Percentiles rank a stretch among this genome's conserved stretches.
Evolutionary conservation across 2,888 invertebrate genomes (phyloP).

Genomic region (Neocrepidodera transversa): DNA sequence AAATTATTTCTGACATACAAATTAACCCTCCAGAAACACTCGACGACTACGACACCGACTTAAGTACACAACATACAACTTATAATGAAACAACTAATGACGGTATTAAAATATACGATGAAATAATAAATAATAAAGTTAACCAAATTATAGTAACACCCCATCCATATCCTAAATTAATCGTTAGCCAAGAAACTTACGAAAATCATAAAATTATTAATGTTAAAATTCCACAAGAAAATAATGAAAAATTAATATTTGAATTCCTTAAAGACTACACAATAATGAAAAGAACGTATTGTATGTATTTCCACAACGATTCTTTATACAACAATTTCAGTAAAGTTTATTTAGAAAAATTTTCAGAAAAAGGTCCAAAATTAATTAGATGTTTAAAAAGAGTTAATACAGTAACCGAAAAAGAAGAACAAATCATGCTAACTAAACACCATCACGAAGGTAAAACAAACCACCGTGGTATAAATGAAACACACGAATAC

Average conservation of each 20-base stretch:
- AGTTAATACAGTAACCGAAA: background rate
- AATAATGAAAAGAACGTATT: conserved; percentile 1
- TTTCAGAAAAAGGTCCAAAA: background rate
- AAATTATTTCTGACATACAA: background rate
- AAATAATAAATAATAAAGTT: conserved; percentile 23
- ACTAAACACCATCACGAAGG: conserved; percentile 14
- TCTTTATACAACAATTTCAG: background rate
- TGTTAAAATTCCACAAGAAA: background rate
- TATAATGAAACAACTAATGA: background rate
- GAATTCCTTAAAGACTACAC: conserved; percentile 14
- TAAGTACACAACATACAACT: conserved; percentile 1
- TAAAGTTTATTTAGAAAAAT: background rate
- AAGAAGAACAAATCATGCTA: conserved; percentile 18
- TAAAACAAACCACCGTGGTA: conserved; percentile 21
- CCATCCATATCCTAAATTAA: conserved; percentile 11
- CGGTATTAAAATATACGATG: conserved; percentile 2
- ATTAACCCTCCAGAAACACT: background rate
- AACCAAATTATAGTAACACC: conserved; percentile 9
- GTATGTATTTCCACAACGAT: conserved; percentile 8
- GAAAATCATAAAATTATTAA: conserved; percentile 2
- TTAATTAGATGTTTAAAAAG: background rate
- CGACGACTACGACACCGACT: background rate
- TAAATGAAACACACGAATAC: conserved; percentile 12
- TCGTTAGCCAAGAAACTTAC: conserved; percentile 4
- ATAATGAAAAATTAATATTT: conserved; percentile 1